phyloP scores from a whole-genome alignment of 2,113 vertebrate species.

The Micromys minutus region DNA sequence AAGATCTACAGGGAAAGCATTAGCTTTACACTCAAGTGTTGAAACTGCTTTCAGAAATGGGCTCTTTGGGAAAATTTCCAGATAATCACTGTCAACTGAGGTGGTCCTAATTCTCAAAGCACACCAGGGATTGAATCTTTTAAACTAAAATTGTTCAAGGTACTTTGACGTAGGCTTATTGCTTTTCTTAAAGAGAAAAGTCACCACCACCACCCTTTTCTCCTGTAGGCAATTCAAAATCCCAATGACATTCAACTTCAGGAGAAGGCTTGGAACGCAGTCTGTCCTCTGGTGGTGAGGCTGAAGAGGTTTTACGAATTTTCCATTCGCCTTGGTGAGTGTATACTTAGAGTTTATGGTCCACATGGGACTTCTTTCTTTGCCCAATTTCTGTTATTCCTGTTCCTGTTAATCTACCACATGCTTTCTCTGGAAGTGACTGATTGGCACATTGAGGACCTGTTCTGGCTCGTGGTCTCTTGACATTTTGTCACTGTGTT shows the following conservation, averaged over 20 bases:
- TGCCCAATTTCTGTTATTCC: neutral
- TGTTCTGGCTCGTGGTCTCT: neutral
- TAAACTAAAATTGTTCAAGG: neutral
- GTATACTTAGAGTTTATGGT: neutral
- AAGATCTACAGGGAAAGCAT: neutral
- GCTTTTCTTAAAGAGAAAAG: neutral
- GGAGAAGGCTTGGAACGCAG: constrained; percentile 97
- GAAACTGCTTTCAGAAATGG: neutral
- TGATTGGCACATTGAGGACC: too few species aligned
- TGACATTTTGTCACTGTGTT: neutral
- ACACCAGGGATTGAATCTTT: neutral
- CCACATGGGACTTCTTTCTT: neutral
- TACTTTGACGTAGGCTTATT: neutral
- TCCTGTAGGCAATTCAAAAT: constrained; percentile 96
- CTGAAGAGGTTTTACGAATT: constrained; percentile 98
- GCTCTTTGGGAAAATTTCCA: neutral
- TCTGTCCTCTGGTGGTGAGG: constrained; percentile 96
- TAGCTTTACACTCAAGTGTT: neutral
- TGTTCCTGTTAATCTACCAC: neutral
- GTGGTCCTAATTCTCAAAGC: neutral
- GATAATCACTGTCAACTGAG: neutral
- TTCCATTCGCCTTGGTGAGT: constrained; percentile 94
- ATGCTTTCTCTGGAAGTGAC: neutral
- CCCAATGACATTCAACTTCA: constrained; percentile 94
- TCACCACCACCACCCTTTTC: neutral